Evolutionary conservation across 1,140 invertebrate genomes (phyloP), one percentile per base, ranked within the genome.

Genomic region (Wiebesia pumilae): DNA sequence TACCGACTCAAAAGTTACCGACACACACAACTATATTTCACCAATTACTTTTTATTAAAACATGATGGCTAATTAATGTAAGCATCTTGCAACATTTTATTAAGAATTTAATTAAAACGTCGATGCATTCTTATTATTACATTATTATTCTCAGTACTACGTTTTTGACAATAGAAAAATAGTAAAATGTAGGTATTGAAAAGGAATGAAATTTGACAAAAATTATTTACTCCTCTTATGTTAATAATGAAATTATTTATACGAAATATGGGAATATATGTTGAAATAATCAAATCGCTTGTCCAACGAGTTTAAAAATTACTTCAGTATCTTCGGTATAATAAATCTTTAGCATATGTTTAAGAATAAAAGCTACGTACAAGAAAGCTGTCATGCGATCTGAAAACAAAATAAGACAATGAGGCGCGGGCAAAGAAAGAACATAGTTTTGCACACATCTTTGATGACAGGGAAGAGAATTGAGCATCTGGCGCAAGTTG

Each of bases 321-420:
- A 69, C 35, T 33, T 7, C 3, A 54, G 19, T n/a, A 47, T 47
- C 6, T 47, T 47, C 14, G 3, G 62, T 21, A 16, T 38, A 69
- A 35, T 19, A 71, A 71, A 14, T n/a, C 47, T n/a, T n/a, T n/a
- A 30, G 43, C 30, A 38, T 54, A 30, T 54, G 35, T 79, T 0
- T 30, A 69, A 16, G 10, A 43, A 16, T 7, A 81, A 69, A 69
- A 81, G 62, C 80, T 67, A 0, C 19, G 24, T 40, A 33, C 9
- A 7, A 67, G 54, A 38, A 54, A 85, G 58, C 62, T 79, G 14
- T 67, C 43, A 30, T 67, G 30, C 47, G 7, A 24, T 30, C 43
- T 79, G 58, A 47, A 71, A 85, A 80, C 43, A 85, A 80, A 73
- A 69, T 14, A n/a, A 51, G 16, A 67, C 12, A 78, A 47, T 40